Conservation (phyloP, 2,113 vertebrate genomes). For the Melospiza georgiana region DNA sequence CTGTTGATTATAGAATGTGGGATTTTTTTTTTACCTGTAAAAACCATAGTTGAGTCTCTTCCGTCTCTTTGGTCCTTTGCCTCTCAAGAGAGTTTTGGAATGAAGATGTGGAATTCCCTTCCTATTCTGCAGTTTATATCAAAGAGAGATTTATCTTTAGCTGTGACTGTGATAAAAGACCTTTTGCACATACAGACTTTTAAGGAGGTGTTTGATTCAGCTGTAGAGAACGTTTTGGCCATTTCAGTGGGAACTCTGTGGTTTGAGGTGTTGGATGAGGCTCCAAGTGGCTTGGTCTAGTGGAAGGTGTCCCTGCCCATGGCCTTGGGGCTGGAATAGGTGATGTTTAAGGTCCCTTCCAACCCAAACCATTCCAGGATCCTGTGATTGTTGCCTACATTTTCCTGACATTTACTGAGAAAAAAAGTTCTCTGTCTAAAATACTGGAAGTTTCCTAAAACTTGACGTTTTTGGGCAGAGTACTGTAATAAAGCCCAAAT, state of each 20-base stretch:
- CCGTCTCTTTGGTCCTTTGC: not conserved
- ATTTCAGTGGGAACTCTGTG: not conserved
- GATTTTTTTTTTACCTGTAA: not conserved
- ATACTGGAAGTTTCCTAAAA: not conserved
- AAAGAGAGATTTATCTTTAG: not conserved
- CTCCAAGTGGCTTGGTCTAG: not conserved
- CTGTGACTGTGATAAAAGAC: not conserved
- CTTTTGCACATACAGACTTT: not conserved
- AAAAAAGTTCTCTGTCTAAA: not conserved
- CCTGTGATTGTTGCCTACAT: not conserved
- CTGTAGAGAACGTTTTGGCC: not conserved
- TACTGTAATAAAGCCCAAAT: not conserved
- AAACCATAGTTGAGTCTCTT: not conserved
- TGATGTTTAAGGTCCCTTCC: not conserved
- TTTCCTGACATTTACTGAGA: not conserved
- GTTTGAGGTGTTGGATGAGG: not conserved
- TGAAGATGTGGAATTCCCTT: not conserved
- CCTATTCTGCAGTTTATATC: not conserved
- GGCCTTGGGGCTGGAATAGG: not conserved
- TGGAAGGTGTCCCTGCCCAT: not conserved
- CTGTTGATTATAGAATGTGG: not conserved
- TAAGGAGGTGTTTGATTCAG: not conserved
- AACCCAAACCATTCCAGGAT: not conserved
- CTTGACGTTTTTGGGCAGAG: not conserved
- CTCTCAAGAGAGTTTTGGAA: not conserved